Base-by-base conservation (phyloP, 2,113 vertebrate species). In the Scartelaos histophorus region DNA sequence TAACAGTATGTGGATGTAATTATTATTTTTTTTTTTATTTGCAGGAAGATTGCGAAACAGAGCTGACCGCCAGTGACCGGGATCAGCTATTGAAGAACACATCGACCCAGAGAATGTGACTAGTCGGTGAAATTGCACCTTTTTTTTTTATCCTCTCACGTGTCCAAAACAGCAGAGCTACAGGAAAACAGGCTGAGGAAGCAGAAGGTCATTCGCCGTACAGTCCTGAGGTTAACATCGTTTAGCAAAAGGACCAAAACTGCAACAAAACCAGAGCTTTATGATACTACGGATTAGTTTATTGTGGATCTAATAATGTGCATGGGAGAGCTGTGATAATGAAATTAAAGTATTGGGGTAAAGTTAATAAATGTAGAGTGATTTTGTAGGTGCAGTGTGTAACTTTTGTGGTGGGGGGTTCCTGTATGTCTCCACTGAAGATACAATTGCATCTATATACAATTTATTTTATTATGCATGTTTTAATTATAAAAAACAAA, bases 271-370 rank as follows among this genome's bases (percentile, higher is more conserved):
- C 47, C 13, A 79, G 58, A 74, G 3, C 7, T 34, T 62, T 66
- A 24, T n/a, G 2, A 16, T 6, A 13, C 47, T 49, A 6, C 5
- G 9, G 19, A 19, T 54, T 9, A 11, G 51, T 21, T n/a, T 21
- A 13, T 58, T 68, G 79, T 70, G 58, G 76, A 46, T 51, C 61
- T 87, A 83, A 89, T 21, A 81, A 71, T 66, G 58, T 67, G 54
- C 73, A 47, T 51, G 72, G 77, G 78, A 61, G 75, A 71, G 66
- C 70, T 19, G 38, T 38, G 12, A 6, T 87, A 85, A 88, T 78
- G 73, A 83, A 80, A 88, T 88, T 84, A 89, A 70, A 73, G 25
- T 53, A 72, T 66, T 54, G 66, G 72, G 7, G 66, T 75, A 25
- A 73, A 73, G 67, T 43, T 34, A n/a, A 69, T 22, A 49, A 56